Conservation (phyloP, 2,888 invertebrate genomes). For the Amphipoea oculea region DNA sequence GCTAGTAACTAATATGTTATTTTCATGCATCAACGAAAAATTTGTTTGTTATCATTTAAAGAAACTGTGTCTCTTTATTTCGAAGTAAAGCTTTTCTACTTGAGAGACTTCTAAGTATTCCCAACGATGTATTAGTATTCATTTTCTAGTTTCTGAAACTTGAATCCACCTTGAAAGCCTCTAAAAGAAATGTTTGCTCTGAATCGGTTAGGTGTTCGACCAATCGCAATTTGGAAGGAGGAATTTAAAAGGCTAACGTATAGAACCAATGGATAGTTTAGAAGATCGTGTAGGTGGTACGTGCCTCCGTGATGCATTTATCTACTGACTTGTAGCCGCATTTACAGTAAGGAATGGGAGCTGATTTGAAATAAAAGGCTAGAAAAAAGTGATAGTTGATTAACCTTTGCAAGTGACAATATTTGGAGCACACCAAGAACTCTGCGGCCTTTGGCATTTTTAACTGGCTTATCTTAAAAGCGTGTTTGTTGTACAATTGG, state of each 20-base stretch:
- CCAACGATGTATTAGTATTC: conserved; percentile 9
- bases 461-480: not conserved
- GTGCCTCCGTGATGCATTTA: not conserved
- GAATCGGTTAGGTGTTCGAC: conserved; percentile 26
- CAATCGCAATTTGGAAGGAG: conserved; percentile 26
- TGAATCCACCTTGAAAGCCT: conserved; percentile 34
- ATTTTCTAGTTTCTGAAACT: conserved; percentile 21
- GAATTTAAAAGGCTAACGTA: conserved; percentile 21
- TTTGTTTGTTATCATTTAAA: not conserved
- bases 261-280: conserved; percentile 18
- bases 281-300: conserved; percentile 12
- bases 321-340: not conserved
- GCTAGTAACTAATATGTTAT: too few relatives aligned
- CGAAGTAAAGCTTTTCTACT: not conserved
- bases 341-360: not conserved
- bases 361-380: not conserved
- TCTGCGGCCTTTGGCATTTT: not conserved
- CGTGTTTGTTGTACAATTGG: too few relatives aligned
- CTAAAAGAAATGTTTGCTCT: conserved; percentile 32
- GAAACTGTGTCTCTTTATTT: not conserved
- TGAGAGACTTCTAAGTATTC: conserved; percentile 7
- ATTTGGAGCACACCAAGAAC: not conserved
- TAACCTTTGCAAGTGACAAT: not conserved
- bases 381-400: not conserved
- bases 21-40: not conserved